These are phyloP conservation scores for Eupithecia subfuscata DNA, from an alignment of 2,888 invertebrate genomes.

Conservation along the genomic window DNA sequence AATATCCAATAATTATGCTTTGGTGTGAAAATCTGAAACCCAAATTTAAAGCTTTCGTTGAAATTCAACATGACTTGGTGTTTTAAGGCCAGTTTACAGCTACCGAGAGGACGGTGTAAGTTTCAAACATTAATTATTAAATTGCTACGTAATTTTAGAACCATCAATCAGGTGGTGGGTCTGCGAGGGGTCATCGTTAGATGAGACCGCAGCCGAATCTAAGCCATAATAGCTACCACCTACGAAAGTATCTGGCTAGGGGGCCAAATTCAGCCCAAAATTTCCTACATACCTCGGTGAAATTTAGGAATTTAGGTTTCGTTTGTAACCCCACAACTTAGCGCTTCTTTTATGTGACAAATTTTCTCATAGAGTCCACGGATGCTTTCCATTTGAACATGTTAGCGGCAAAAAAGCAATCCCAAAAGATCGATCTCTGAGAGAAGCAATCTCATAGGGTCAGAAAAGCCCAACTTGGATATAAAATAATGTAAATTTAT, in stretches of 20 bases:
- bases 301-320: neutral
- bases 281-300: neutral
- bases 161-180: slow-evolving; percentile 14
- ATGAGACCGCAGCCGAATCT: slow-evolving; percentile 5
- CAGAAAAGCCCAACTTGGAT: neutral
- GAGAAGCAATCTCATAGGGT: neutral
- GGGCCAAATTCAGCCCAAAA: neutral
- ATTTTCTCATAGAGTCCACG: too few species aligned
- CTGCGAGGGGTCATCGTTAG: neutral
- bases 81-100: slow-evolving; percentile 41
- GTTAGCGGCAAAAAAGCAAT: neutral
- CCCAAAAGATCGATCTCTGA: neutral
- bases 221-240: neutral
- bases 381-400: neutral
- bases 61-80: slow-evolving; percentile 44
- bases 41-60: neutral
- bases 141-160: slow-evolving; percentile 19
- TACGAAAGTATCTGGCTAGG: neutral
- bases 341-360: too few species aligned
- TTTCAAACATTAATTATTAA: slow-evolving; percentile 15
- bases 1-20: neutral
- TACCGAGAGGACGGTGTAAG: slow-evolving; percentile 51
- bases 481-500: neutral
- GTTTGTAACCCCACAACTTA: neutral
- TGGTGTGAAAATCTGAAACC: neutral